Percentiles rank a stretch among this genome's conserved stretches.
These are phyloP conservation scores for Polymixis flavicincta DNA, from an alignment of 2,888 invertebrate genomes.

Conservation along the genomic window DNA sequence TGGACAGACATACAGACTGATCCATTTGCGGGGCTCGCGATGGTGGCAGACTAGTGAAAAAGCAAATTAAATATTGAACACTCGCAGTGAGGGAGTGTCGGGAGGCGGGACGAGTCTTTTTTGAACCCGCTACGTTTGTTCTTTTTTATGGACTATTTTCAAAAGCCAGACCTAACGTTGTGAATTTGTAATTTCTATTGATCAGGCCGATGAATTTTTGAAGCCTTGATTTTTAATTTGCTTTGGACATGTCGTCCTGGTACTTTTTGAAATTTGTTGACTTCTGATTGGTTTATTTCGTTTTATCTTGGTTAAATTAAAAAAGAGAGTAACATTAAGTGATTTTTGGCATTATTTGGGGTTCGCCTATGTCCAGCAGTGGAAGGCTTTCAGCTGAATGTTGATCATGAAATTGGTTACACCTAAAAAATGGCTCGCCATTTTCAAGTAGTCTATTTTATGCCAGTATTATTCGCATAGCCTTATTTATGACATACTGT, in stretches of 20 bases:
- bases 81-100: slow-evolving; percentile 71
- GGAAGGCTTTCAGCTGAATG: neutral
- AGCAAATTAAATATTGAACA: slow-evolving; percentile 82
- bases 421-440: neutral
- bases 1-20: slow-evolving; percentile 70
- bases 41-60: slow-evolving; percentile 66
- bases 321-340: too few species aligned
- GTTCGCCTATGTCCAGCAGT: neutral
- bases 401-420: neutral
- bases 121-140: slow-evolving; percentile 55
- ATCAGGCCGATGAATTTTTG: slow-evolving; percentile 47
- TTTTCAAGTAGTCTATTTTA: neutral
- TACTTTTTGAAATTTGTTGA: slow-evolving; percentile 3
- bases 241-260: slow-evolving; percentile 36
- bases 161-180: slow-evolving; percentile 41
- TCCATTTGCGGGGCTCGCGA: slow-evolving; percentile 71
- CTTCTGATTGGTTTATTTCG: neutral
- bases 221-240: slow-evolving; percentile 30
- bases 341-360: neutral
- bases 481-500: neutral
- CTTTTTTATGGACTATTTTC: slow-evolving; percentile 57
- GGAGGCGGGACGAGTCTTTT: slow-evolving; percentile 66
- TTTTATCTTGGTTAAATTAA: neutral
- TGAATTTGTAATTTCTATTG: slow-evolving; percentile 63
- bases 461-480: neutral